phyloP scores from a whole-genome alignment of 2,888 invertebrate species.

The Synergus itoensis region DNA sequence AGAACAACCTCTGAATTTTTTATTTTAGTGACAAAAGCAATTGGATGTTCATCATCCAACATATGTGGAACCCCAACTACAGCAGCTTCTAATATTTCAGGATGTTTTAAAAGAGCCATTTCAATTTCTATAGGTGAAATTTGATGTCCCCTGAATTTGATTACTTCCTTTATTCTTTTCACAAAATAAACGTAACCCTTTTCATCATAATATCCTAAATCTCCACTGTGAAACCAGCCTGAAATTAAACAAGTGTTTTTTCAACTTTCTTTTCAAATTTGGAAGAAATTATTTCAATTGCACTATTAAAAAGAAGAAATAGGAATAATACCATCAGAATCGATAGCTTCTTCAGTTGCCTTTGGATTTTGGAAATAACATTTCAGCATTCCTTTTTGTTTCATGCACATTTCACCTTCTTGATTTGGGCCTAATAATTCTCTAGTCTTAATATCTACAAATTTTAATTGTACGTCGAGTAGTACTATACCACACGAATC shows the following conservation, averaged over 20 bases:
- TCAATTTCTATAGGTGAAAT: conserved; percentile 67
- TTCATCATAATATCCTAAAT: conserved; percentile 66
- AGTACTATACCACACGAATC: conserved; percentile 57
- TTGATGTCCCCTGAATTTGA: conserved; percentile 65
- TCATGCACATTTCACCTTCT: conserved; percentile 56
- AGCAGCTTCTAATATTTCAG: conserved; percentile 61
- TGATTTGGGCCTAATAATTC: conserved; percentile 57
- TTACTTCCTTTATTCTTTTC: conserved; percentile 67
- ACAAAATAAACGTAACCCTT: conserved; percentile 65
- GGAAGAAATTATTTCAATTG: not conserved
- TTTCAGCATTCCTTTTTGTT: conserved; percentile 57
- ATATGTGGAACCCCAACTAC: conserved; percentile 61
- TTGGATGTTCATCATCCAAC: conserved; percentile 61
- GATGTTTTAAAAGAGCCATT: conserved; percentile 59
- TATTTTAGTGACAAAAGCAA: conserved; percentile 62
- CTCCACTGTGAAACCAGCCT: conserved; percentile 68
- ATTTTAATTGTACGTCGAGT: conserved; percentile 54
- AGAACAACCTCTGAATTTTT: conserved; percentile 45
- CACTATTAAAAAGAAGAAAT: not conserved
- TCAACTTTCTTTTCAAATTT: not conserved
- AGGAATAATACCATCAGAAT: conserved; percentile 57
- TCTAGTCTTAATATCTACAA: conserved; percentile 56
- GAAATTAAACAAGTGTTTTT: not conserved
- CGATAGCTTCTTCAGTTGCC: conserved; percentile 55
- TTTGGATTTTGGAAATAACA: conserved; percentile 57